Base-by-base conservation (phyloP, 2,113 vertebrate genomes). In the Agelaius phoeniceus region DNA sequence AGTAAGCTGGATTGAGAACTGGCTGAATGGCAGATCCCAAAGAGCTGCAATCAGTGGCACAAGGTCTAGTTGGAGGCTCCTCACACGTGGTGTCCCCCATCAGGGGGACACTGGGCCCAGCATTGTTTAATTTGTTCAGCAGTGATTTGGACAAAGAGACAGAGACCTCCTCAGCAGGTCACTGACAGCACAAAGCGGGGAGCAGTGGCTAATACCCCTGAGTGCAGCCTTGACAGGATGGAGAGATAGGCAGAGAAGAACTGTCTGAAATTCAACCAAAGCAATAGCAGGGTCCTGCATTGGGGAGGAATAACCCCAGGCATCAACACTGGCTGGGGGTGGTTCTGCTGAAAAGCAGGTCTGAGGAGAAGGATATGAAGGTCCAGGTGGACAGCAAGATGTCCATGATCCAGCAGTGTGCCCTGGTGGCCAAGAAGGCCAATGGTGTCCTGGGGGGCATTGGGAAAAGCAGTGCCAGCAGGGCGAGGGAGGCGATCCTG, bases 401-500 rank as follows among this genome's bases (percentile, higher is more conserved):
- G 37, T 46, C 59, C 61, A 17, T 21, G 33, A 67, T 3, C 22
- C 8, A 67, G 61, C 8, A 82, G 44, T 11, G 44, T 37, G 18
- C 0, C 18, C 59, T 39, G 39, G 37, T 16, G 33, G 28, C 28
- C 44, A 74, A 16, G 18, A 44, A 52, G 2, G 44, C 4, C 35
- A 66, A 3, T 11, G 44, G 4, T 39, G 39, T 21, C 23, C 5
- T n/a, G 28, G 23, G 28, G 5, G 18, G 7, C 46, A 48, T 15
- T 2, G 14, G 24, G 28, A 67, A 59, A 2, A 81, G 4, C 17
- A 21, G 0, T 43, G 26, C 16, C 77, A 74, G 52, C 18, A 59
- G 52, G 15, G 0, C 2, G 2, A 3, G 15, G 7, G 2, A 2
- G 2, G 2, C 37, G 27, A 89, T 39, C 23, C 23, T 33, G 15